A percentile compares a stretch with the other conserved stretches of the same genome.
Conservation (phyloP, 2,888 invertebrate species). For the Dinocampus coccinellae region DNA sequence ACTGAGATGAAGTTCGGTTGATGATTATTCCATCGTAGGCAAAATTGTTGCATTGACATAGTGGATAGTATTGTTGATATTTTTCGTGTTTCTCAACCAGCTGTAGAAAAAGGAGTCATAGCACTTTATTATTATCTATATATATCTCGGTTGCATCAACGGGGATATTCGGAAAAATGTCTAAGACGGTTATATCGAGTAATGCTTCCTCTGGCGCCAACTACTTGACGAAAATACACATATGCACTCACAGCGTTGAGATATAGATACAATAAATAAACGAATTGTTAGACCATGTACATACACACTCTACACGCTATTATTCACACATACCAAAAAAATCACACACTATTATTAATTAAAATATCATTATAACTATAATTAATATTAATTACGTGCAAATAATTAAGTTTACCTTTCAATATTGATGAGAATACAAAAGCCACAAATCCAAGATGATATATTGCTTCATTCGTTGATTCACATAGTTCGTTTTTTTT, state of each 20-base stretch:
- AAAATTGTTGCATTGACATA: conserved; percentile 84
- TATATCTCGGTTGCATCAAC: neutral
- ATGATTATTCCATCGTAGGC: conserved; percentile 92
- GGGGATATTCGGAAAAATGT: neutral
- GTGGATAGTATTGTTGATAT: conserved; percentile 6
- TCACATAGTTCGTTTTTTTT: neutral
- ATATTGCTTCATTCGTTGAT: neutral
- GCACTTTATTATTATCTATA: conserved; percentile 1
- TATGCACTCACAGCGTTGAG: neutral
- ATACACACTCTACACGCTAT: neutral
- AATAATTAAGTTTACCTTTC: neutral
- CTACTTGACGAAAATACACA: conserved; percentile 1
- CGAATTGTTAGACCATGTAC: neutral
- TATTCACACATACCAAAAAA: neutral
- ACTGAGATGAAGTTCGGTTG: conserved; percentile 93
- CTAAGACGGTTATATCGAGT: neutral
- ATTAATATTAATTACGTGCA: neutral
- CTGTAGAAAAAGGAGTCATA: conserved; percentile 11
- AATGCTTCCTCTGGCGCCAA: conserved; percentile 5
- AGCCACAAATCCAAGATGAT: neutral
- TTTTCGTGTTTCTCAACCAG: conserved; percentile 22
- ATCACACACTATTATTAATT: neutral
- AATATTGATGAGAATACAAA: neutral
- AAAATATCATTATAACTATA: neutral
- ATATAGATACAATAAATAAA: neutral